These are phyloP conservation scores for Limanda limanda DNA, from an alignment of 2,113 vertebrate species.

Conservation along the genomic window DNA sequence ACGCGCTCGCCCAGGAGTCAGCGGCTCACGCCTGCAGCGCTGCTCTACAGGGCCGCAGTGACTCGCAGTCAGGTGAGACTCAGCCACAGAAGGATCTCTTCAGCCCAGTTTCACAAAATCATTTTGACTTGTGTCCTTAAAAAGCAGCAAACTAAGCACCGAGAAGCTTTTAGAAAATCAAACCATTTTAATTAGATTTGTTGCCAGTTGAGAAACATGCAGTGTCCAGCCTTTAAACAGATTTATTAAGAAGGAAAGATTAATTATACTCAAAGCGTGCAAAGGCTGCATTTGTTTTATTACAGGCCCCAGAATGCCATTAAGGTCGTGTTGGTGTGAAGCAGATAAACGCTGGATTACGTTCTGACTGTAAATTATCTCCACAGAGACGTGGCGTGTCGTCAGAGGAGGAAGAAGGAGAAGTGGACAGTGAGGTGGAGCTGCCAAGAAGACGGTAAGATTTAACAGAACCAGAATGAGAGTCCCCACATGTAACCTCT, in stretches of 20 bases:
- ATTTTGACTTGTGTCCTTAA: not conserved
- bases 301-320: not conserved
- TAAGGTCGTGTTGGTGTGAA: not conserved
- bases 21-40: slow-evolving; percentile 89
- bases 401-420: slow-evolving; percentile 94
- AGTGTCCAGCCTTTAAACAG: no score
- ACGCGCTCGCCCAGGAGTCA: slow-evolving; percentile 83
- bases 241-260: no score
- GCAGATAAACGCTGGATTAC: not conserved
- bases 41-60: slow-evolving; percentile 93
- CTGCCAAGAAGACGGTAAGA: slow-evolving; percentile 88
- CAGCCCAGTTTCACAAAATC: slow-evolving; percentile 1
- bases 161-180: no score
- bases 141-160: no score
- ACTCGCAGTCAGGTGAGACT: slow-evolving; percentile 90
- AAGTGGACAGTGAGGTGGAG: slow-evolving; percentile 94
- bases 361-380: slow-evolving; percentile 7
- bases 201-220: no score
- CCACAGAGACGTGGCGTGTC: slow-evolving; percentile 90
- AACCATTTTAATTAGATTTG: no score
- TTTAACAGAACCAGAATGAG: not conserved
- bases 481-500: no score
- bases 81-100: not conserved
- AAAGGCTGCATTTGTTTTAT: not conserved
- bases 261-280: no score